Evolutionary conservation across 2,888 invertebrate genomes (phyloP), one percentile per base, ranked within the genome.

Genomic region (Netelia fuscicornis): DNA sequence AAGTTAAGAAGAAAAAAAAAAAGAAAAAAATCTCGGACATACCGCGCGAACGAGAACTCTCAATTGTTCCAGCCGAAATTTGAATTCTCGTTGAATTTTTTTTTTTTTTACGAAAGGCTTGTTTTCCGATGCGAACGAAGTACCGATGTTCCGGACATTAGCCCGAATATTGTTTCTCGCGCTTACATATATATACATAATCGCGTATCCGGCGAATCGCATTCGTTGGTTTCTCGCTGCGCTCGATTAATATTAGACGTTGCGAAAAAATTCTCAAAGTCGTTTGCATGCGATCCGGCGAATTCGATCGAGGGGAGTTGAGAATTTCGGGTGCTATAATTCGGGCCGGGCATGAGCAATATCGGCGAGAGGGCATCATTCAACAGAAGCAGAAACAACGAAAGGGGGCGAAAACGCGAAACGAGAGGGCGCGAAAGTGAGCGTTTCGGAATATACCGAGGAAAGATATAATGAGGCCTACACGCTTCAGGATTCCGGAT

Each of bases 381-480:
- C 62, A 77, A 74, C 78, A 81, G 76, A 77, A 81, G 81, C 85
- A 81, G 78, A 89, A 85, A 87, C 70, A 74, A 87, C 88, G 89
- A 91, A 91, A 89, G 70, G 70, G 70, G 78, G 87, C 79, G 82
- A 86, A 80, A 81, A 85, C 84, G 76, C 44, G 81, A 77, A 86
- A 75, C 23, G 3, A 65, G 13, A 64, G 62, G 78, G 84, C 70
- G 81, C 75, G 64, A 78, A 81, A 65, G 74, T 44, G 56, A 42
- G 68, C 77, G 64, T 79, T 78, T 82, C 79, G 75, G 37, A 74
- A 74, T 75, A 78, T 65, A 81, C 58, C 60, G 76, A 85, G 68
- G 86, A n/a, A 13, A 70, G 44, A 62, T 48, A 90, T 88, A 89
- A 91, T 90, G 89, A 91, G 88, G 87, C 89, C 88, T 85, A 52